A percentile compares a stretch with the other conserved stretches of the same genome.
phyloP scores from a whole-genome alignment of 37 sponge, comb jelly and placozoan species.

The Oopsacas minuta region DNA sequence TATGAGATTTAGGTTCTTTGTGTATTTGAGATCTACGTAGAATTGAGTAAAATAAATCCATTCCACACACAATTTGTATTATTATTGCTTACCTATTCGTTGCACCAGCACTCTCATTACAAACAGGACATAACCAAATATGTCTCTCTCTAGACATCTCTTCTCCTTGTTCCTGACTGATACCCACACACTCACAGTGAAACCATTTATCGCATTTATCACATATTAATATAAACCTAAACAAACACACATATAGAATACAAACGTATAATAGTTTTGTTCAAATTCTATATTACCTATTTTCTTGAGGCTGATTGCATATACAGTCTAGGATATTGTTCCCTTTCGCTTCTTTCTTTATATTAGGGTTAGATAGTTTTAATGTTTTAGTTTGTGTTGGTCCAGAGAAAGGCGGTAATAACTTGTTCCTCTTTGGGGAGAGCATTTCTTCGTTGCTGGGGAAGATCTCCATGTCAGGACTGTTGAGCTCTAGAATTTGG shows the following conservation, averaged over 20 bases:
- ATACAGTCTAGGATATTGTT: neutral
- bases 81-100: neutral
- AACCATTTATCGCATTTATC: slow-evolving; percentile 14
- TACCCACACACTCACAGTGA: slow-evolving; percentile 11
- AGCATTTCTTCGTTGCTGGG: neutral
- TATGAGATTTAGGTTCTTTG: neutral
- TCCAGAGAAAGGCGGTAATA: neutral
- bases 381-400: neutral
- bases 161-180: slow-evolving; percentile 3
- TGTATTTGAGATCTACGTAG: no score
- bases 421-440: neutral
- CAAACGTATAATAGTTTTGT: neutral
- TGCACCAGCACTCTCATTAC: neutral
- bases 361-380: neutral
- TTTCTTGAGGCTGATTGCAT: neutral
- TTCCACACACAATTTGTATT: no score
- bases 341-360: neutral
- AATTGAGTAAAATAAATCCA: no score
- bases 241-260: neutral
- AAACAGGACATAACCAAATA: neutral
- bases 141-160: slow-evolving; percentile 1
- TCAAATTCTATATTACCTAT: neutral
- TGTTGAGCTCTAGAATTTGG: neutral
- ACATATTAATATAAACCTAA: neutral
- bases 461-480: slow-evolving; percentile 1